phyloP scores from a whole-genome alignment of 2,888 invertebrate genomes.

The Micoletzkya japonica region DNA sequence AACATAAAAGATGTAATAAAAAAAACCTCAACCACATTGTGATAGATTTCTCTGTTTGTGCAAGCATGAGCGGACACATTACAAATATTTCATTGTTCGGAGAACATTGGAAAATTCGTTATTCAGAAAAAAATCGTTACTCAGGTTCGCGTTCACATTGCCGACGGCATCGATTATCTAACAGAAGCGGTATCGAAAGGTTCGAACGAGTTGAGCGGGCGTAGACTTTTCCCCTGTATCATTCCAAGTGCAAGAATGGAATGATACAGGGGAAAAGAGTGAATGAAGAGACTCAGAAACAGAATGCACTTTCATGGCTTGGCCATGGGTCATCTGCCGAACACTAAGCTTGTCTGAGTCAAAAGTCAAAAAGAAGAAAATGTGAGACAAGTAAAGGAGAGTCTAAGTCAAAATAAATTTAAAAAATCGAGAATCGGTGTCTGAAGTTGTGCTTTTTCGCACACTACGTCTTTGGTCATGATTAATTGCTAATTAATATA shows the following conservation, averaged over 20 bases:
- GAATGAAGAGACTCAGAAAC: no score
- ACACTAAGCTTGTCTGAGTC: no score
- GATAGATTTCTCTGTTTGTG: background rate
- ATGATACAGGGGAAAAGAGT: no score
- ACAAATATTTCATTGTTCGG: no score
- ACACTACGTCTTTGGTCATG: background rate
- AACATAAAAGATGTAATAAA: no score
- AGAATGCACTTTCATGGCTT: background rate
- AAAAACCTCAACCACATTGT: background rate
- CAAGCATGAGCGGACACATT: no score
- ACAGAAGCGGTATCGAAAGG: background rate
- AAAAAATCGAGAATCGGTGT: background rate
- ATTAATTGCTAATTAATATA: background rate
- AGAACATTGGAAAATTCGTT: no score
- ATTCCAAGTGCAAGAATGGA: no score
- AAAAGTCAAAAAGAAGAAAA: background rate
- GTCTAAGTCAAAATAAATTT: background rate
- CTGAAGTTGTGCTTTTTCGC: background rate
- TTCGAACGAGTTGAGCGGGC: no score
- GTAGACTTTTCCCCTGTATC: no score
- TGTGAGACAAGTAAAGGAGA: background rate
- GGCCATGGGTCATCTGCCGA: background rate
- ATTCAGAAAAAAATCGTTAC: no score
- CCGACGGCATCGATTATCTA: conserved; percentile 11
- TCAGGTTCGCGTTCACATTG: conserved; percentile 13